Conservation (phyloP, 1,140 invertebrate genomes). For the Tribolium castaneum region DNA sequence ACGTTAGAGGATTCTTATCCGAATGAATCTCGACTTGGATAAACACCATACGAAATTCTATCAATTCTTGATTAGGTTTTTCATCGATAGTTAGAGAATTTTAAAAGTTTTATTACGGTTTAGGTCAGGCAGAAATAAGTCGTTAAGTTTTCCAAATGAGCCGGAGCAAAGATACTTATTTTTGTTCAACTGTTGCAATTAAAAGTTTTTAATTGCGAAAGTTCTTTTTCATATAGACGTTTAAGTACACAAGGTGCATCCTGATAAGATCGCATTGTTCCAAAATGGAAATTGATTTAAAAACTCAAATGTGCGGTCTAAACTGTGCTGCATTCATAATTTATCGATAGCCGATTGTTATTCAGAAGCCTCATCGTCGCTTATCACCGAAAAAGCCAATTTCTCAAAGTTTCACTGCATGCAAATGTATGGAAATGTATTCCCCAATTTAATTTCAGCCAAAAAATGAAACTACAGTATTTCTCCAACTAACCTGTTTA, state of each 20-base stretch:
- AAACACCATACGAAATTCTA: slow-evolving; percentile 10
- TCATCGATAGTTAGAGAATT: not conserved
- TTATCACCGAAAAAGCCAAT: not conserved
- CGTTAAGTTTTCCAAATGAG: slow-evolving; percentile 15
- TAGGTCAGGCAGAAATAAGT: not conserved
- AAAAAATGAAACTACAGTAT: not conserved
- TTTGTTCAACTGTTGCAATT: slow-evolving; percentile 10
- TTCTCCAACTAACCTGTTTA: not conserved
- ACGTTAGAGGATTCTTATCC: not conserved
- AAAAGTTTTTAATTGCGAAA: slow-evolving; percentile 14
- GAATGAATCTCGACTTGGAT: not conserved
- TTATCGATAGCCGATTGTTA: not conserved
- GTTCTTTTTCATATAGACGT: slow-evolving; percentile 2
- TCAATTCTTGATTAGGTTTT: not conserved
- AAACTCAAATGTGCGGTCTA: not conserved
- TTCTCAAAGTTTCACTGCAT: not conserved
- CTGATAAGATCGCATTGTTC: not conserved
- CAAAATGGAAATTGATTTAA: not conserved
- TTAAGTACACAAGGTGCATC: not conserved
- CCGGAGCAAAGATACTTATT: not conserved
- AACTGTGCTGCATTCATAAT: not conserved
- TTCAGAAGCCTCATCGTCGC: not conserved
- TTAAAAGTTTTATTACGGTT: not conserved
- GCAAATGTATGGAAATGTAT: not conserved
- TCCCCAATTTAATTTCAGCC: not conserved